Base-by-base conservation (phyloP, 2,113 vertebrate genomes). In the Lampris incognitus region DNA sequence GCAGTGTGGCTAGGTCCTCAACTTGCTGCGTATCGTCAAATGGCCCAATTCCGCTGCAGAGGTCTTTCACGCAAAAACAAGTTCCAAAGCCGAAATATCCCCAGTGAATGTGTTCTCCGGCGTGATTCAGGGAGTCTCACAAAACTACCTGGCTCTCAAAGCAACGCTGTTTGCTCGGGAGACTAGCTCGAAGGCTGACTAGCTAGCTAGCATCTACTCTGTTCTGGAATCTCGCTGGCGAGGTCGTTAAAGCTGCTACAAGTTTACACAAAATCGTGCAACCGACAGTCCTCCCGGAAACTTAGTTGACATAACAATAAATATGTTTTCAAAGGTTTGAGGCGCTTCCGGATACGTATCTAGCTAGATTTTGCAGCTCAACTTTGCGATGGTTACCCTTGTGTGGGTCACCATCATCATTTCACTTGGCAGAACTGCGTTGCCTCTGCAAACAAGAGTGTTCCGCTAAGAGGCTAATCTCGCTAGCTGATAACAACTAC, bases 401-500 rank as follows among this genome's bases (percentile, higher is more conserved):
- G 78, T 82, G 2, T 75, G 81, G 78, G 85, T 89, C 88, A 85
- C 64, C 71, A 81, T 83, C 82, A 85, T 86, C 76, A 66, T 78
- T 82, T 76, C 79, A 82, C 80, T 85, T 79, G 13, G 51, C 66
- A 78, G 38, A 84, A 84, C 82, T 85, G 76, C 78, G 79, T 70
- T 61, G 69, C 79, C 69, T 83, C 74, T 71, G 37, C 77, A 68
- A 63, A 78, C 49, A 37, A 69, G 60, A 66, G 52, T 82, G 79
- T 68, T 87, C 77, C 71, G 68, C 70, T 75, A 66, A 83, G 67
- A 46, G 58, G 75, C 72, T 85, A 84, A 55, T 83, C 40, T 6
- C 5, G 79, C 67, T 69, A 62, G 81, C 81, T 82, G 83, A 87
- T 74, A 88, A 85, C 72, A 88, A 84, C 86, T 87, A 91, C 90